phyloP scores from a whole-genome alignment of 2,888 invertebrate genomes.

The Taenaris catops region DNA sequence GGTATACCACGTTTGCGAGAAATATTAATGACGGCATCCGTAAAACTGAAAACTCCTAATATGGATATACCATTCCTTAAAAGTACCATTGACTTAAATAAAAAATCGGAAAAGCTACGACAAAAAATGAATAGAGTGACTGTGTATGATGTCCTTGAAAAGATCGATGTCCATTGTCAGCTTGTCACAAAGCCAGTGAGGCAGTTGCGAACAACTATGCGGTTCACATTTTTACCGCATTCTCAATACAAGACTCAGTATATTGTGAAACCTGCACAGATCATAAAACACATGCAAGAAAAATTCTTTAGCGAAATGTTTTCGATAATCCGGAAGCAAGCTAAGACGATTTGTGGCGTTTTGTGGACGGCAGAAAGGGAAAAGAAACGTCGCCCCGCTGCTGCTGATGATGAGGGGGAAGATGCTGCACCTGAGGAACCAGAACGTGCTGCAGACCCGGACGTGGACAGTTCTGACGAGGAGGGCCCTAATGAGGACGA shows the following conservation, averaged over 20 bases:
- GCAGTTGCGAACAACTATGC: conserved; percentile 83
- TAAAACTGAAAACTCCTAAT: conserved; percentile 96
- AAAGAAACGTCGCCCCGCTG: conserved; percentile 39
- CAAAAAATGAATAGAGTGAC: conserved; percentile 88
- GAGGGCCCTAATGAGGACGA: conserved; percentile 72
- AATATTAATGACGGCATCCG: conserved; percentile 97
- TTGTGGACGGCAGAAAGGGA: conserved; percentile 71
- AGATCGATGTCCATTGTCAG: conserved; percentile 81
- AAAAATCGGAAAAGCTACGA: conserved; percentile 84
- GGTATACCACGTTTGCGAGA: conserved; percentile 98
- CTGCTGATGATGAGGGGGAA: conserved; percentile 59
- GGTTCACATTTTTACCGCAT: conserved; percentile 86
- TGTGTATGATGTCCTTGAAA: conserved; percentile 88
- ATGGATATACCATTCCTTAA: conserved; percentile 94
- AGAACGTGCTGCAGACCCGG: conserved; percentile 71
- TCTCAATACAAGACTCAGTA: conserved; percentile 87
- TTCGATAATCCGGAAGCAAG: conserved; percentile 77
- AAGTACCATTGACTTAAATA: conserved; percentile 57
- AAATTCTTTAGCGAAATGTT: conserved; percentile 85
- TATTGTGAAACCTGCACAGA: conserved; percentile 83
- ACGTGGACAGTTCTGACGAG: conserved; percentile 82
- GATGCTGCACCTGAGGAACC: conserved; percentile 34
- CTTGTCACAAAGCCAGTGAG: conserved; percentile 77
- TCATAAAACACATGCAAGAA: conserved; percentile 87
- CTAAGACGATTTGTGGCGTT: conserved; percentile 72